These are phyloP conservation scores for Rhabditoides inermis DNA, from an alignment of 2,888 invertebrate species.

Conservation along the genomic window DNA sequence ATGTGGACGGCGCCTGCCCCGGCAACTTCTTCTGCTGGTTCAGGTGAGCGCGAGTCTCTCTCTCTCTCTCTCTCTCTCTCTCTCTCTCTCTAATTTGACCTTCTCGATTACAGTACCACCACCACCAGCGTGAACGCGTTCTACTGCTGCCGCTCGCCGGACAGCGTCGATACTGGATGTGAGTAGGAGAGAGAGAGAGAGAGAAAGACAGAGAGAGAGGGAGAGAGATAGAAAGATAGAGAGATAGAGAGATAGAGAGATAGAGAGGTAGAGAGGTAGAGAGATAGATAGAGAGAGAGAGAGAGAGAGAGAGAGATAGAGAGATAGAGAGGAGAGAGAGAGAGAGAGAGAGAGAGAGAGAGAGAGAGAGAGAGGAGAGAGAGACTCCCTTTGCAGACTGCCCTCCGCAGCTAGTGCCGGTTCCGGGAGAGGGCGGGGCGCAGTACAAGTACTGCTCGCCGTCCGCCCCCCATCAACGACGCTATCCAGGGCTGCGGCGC, in stretches of 20 bases:
- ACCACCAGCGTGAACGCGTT: conserved; percentile 48
- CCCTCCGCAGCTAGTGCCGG: conserved; percentile 50
- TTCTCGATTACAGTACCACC: conserved; percentile 48
- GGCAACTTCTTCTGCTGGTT: conserved; percentile 52
- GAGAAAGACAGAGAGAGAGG: too few relatives aligned
- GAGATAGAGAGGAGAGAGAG: too few relatives aligned
- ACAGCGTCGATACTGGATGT: conserved; percentile 49
- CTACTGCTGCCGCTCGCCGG: conserved; percentile 51
- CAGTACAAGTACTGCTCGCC: conserved; percentile 50
- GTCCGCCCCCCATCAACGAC: conserved; percentile 46
- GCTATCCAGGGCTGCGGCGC: conserved; percentile 49
- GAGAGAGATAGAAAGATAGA: too few relatives aligned
- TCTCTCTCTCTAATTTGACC: not conserved
- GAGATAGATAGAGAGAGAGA: too few relatives aligned
- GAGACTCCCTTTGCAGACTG: conserved; percentile 41
- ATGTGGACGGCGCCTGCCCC: conserved; percentile 50
- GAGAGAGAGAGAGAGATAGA: too few relatives aligned
- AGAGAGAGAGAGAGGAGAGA: too few relatives aligned
- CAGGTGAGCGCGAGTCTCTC: too few relatives aligned
- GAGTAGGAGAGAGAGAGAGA: too few relatives aligned
- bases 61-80: not conserved
- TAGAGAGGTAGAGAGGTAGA: too few relatives aligned
- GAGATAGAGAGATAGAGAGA: too few relatives aligned
- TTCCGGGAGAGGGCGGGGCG: conserved; percentile 47
- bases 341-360: too few relatives aligned